Percentiles rank a stretch among this genome's conserved stretches.
Evolutionary conservation across 1,140 invertebrate species (phyloP).

Genomic region (Melitaea cinxia): DNA sequence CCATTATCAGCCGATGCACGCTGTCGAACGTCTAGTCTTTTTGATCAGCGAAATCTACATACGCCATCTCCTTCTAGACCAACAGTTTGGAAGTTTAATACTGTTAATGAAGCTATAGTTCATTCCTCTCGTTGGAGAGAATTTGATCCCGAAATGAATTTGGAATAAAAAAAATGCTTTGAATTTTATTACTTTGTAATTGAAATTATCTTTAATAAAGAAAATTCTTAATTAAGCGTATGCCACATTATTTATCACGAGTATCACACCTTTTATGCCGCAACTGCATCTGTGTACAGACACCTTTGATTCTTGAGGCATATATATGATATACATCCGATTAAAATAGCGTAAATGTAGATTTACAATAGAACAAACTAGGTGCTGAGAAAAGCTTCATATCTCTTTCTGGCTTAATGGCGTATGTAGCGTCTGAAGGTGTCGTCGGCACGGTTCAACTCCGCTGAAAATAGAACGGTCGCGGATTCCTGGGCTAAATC

Average conservation of each 20-base stretch:
- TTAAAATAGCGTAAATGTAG: slow-evolving; percentile 81
- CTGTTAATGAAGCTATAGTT: slow-evolving; percentile 63
- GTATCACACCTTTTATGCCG: slow-evolving; percentile 24
- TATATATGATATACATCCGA: slow-evolving; percentile 62
- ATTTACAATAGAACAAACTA: slow-evolving; percentile 39
- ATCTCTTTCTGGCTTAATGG: slow-evolving; percentile 60
- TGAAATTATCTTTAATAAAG: not conserved
- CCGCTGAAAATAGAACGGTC: slow-evolving; percentile 80
- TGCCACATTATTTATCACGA: slow-evolving; percentile 20
- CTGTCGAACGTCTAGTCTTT: slow-evolving; percentile 51
- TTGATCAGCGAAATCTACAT: slow-evolving; percentile 52
- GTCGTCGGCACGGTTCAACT: slow-evolving; percentile 61
- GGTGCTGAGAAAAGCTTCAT: slow-evolving; percentile 59
- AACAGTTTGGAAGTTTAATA: slow-evolving; percentile 69
- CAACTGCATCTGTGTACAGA: slow-evolving; percentile 31
- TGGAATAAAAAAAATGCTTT: slow-evolving; percentile 38
- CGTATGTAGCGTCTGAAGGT: slow-evolving; percentile 45
- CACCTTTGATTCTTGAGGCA: slow-evolving; percentile 50
- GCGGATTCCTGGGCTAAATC: slow-evolving; percentile 83
- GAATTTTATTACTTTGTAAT: slow-evolving; percentile 3
- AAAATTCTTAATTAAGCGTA: slow-evolving; percentile 6
- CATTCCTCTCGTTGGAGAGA: slow-evolving; percentile 62
- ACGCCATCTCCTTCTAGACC: slow-evolving; percentile 47
- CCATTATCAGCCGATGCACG: slow-evolving; percentile 56
- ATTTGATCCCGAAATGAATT: slow-evolving; percentile 50